These are phyloP conservation scores for Cantharis rufa DNA, from an alignment of 2,888 invertebrate genomes.

Conservation along the genomic window DNA sequence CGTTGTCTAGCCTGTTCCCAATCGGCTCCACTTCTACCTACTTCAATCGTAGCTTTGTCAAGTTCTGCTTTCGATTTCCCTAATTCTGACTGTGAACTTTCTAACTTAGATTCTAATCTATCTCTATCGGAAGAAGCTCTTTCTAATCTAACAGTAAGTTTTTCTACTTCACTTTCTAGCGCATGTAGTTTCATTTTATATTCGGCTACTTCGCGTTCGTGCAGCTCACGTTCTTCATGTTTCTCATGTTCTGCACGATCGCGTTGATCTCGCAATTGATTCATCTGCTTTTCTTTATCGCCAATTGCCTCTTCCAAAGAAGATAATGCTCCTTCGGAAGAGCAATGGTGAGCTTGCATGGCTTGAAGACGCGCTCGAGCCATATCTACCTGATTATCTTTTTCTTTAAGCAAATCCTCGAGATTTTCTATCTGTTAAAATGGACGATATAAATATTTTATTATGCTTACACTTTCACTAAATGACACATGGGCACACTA, in stretches of 20 bases:
- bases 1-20: conserved; percentile 86
- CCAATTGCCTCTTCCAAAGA: conserved; percentile 93
- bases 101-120: conserved; percentile 85
- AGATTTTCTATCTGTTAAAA: conserved; percentile 87
- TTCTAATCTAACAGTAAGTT: conserved; percentile 83
- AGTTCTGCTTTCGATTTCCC: conserved; percentile 93
- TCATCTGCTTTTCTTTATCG: conserved; percentile 97
- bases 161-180: conserved; percentile 89
- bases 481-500: conserved; percentile 23
- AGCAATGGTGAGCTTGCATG: conserved; percentile 93
- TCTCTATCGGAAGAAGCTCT: conserved; percentile 90
- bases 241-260: conserved; percentile 95
- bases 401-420: conserved; percentile 95
- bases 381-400: conserved; percentile 97
- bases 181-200: conserved; percentile 93
- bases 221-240: conserved; percentile 91
- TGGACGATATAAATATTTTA: conserved; percentile 1
- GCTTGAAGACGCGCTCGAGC: conserved; percentile 86
- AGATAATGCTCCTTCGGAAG: conserved; percentile 89
- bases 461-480: conserved; percentile 15
- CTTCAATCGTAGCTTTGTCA: conserved; percentile 89
- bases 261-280: conserved; percentile 89
- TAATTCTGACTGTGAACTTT: conserved; percentile 90
- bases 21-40: conserved; percentile 86
- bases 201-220: conserved; percentile 91